Evolutionary conservation across 2,113 vertebrate species (phyloP), one percentile per base, ranked within the genome.

Genomic region (Ceyx melanurus): DNA sequence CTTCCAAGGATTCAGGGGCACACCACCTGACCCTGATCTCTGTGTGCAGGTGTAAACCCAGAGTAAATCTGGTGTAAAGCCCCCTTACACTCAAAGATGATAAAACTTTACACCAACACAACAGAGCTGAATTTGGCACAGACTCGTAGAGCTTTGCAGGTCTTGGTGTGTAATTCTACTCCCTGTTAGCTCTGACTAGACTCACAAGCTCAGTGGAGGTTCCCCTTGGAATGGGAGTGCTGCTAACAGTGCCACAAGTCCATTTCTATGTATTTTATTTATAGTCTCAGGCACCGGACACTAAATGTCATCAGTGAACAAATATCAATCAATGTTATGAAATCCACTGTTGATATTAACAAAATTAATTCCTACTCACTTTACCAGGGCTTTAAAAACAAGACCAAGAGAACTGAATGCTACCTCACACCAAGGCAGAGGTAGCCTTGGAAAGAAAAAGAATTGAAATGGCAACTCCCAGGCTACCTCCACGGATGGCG

Each of bases 181-280:
- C 72, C 68, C 68, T 88, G 85, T 86, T 93, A 92, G 48, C 86
- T 90, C 83, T 40, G 73, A 95, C 95, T 90, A 95, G 93, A 82
- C 92, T 92, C 2, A 0, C 78, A 58, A 60, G 56, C 89, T 91
- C 82, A 43, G 67, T 89, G 79, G 72, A 91, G 67, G 75, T 75
- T 95, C 78, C 78, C 67, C 79, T 80, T 92, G 88, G 82, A 89
- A 92, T 42, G 76, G 43, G 65, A 77, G 80, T 92, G 88, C 88
- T 88, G 83, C 80, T 90, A 86, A 88, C 57, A 80, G 95, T 88
- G 61, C 81, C 73, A 78, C 61, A 90, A 88, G 92, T 74, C 86
- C 40, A 16, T 71, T 66, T 94, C 67, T n/a, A 80, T 85, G 88
- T 89, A 54, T 85, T 89, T 89, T 82, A 89, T 95, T 95, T 93